Base-by-base conservation (phyloP, 2,113 vertebrate genomes). In the Pedetes capensis region DNA sequence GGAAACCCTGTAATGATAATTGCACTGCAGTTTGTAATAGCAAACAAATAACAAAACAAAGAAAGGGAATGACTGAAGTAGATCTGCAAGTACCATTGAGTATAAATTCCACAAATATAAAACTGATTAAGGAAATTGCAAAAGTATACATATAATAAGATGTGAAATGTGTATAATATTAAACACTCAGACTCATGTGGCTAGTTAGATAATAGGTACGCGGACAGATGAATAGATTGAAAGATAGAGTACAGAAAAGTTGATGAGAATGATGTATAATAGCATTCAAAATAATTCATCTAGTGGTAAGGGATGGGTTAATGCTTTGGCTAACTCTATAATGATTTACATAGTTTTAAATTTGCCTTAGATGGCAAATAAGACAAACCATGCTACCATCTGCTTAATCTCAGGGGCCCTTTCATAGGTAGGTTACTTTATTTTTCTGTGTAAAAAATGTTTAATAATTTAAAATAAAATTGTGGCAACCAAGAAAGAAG, bases 391-490 rank as follows among this genome's bases (percentile, higher is more conserved):
- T 87, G 64, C 8, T 75, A 57, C 53, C 13, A 44, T 57, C 42
- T 89, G 66, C 39, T 87, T 83, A 53, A 66, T 87, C 71, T 83
- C 88, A 14, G 32, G 32, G 72, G 25, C 12, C 72, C 32, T 27
- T 75, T 51, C n/a, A 14, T 47, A 32, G 32, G 11, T 80, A 87
- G 34, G 22, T 47, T 87, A 34, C 34, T 39, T 89, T 75, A 49
- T 13, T 80, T 85, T 87, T 57, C 57, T 27, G 10, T n/a, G 74
- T 83, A 79, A 51, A 68, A 95, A 87, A n/a, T 53, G 78, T 14
- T 94, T 88, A 86, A 78, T 91, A 78, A 89, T 78, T 91, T 63
- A 84, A 75, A 85, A 79, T n/a, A 71, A 37, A 51, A 57, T 53
- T 94, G 61, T 61, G 23, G 27, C 42, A 42, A 51, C 25, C 9